Evolutionary conservation across 1,140 invertebrate species (phyloP), one percentile per base, ranked within the genome.

Genomic region (Procambarus virginalis): DNA sequence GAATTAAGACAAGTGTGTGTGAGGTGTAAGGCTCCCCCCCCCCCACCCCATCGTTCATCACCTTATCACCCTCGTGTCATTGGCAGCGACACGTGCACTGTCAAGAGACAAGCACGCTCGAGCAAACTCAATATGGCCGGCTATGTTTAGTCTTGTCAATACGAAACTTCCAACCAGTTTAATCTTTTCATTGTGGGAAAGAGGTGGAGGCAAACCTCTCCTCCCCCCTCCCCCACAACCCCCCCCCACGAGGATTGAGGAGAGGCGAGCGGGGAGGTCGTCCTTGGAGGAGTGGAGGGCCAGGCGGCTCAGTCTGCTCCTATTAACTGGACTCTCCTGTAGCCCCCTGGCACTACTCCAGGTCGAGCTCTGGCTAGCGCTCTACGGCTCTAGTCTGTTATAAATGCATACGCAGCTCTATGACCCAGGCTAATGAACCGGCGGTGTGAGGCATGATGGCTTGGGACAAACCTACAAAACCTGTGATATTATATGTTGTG

Each of bases 391-490:
- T 5, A 10, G 34, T 49, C 2, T 77, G 14, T 8, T 10, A 45
- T 79, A 20, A 49, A 79, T 79, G 77, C 20, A 79, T 79, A 79
- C 48, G 22, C 20, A 22, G 4, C 77, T 79, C 2, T 79, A 79
- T 49, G 77, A 79, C 51, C 77, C 77, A 79, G 77, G 77, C 14
- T 79, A 49, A 79, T 55, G 51, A 49, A 49, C 14, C 17, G n/a
- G 46, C 51, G 0, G 51, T 1, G 14, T 20, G 2, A 17, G n/a
- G 48, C 20, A 79, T 5, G 4, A 55, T 55, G 77, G n/a, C 77
- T 14, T 49, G 12, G 17, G 10, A 17, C 3, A 79, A 5, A 49
- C 20, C 12, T 20, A n/a, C 12, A 79, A 14, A 51, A 73, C 68
- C 4, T 51, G 46, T 79, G 77, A 49, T 49, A 49, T 22, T 73